Base-by-base conservation (phyloP, 2,113 vertebrate species). In the Cyphomyrus plagiostoma region DNA sequence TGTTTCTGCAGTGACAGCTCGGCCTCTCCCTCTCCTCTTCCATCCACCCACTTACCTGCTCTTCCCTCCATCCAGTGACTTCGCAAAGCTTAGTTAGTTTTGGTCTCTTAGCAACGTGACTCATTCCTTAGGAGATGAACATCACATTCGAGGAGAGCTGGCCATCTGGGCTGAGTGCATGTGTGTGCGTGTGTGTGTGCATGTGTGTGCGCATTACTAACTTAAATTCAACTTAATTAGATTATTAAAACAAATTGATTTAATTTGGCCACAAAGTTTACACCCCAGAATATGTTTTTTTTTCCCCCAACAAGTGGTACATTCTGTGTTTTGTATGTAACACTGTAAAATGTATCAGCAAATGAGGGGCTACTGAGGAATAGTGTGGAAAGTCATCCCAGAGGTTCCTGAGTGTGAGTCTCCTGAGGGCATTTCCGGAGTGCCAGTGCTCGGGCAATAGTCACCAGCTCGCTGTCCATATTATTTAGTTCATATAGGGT, bases 41-140 rank as follows among this genome's bases (percentile, higher is more conserved):
- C 30, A 11, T 56, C 90, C 91, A 87, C 91, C 91, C 91, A 91
- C 91, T 89, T 90, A 91, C 90, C 91, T 91, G 89, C 90, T 84
- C 88, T 89, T 89, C 87, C 85, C 88, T 90, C 88, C 74, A 48
- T 89, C 89, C 88, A 91, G 90, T 89, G 90, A 88, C 87, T 89
- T 88, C 58, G 90, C 88, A 77, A 70, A 91, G 35, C 35, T 80
- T 42, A 17, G 30, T 80, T 42, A 39, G 30, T 91, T 91, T 85
- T 88, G 74, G 92, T 93, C 87, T 93, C 93, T 92, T 93, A 93
- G 93, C 93, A 93, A 93, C 92, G 19, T 89, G 93, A 92, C 89
- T 93, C 91, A 91, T 90, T 91, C 89, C 90, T 89, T 89, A 77
- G 58, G 56, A 86, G 89, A 49, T 49, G 21, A 82, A 6, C 77